Base-by-base conservation (phyloP, 2,888 invertebrate species). In the Bombyx huttoni region DNA sequence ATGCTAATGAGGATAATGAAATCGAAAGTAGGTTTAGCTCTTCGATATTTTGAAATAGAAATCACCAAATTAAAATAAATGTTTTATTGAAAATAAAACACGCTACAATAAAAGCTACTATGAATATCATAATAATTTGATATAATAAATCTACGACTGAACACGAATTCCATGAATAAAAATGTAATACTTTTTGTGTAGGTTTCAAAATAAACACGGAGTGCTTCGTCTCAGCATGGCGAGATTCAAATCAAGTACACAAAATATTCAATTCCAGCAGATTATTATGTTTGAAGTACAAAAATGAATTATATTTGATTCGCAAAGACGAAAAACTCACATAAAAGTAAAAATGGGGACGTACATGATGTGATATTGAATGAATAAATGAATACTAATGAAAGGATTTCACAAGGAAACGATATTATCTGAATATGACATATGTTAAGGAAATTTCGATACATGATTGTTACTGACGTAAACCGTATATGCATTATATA, bases 331-430 rank as follows among this genome's bases (percentile, higher is more conserved):
- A 40, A 40, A 40, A 40, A 40, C 40, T 40, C 40, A 40, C 40
- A 40, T 40, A 7, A 40, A 40, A 40, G 40, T 40, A 40, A 40
- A 24, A 51, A 34, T 33, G 49, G 46, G 49, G 48, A 51, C 49
- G 51, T 35, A 13, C 35, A 14, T 53, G 49, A 51, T 53, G 49
- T 51, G 50, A 53, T 53, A 53, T 53, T 47, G 51, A 47, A 53
- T 49, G 53, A 53, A 53, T 53, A 53, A 51, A 53, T 53, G 53
- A 53, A 53, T 53, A 53, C 46, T 51, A 53, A 53, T 46, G 49
- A 53, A 49, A 13, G 13, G 35, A 13, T 49, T 47, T 46, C 34
- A 34, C 47, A 47, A 40, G 40, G 40, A 40, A 40, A 40, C 40
- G 40, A 40, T 40, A 40, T 40, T 40, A 40, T 40, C 40, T 12